Base-by-base conservation (phyloP, 2,113 vertebrate genomes). In the Bos javanicus region DNA sequence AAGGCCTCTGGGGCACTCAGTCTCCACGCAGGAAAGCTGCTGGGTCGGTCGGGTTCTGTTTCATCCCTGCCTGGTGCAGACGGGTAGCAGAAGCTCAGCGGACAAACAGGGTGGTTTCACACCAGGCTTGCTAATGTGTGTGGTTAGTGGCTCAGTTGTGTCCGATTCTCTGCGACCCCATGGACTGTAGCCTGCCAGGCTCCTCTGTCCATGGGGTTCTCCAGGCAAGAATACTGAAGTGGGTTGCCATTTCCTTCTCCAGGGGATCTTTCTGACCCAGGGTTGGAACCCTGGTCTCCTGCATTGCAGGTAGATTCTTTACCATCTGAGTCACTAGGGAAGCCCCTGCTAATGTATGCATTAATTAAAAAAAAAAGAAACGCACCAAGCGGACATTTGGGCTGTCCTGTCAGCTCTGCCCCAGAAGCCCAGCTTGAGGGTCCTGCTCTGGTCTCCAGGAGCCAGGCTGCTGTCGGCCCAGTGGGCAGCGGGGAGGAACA, bases 391-490 rank as follows among this genome's bases (percentile, higher is more conserved):
- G 7, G 4, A 5, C 8, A 0, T 48, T 54, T 76, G 25, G 52
- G 39, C 8, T 2, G 9, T 21, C 15, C 17, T 17, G 7, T 54
- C 3, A 13, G 36, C 13, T 6, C 26, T 3, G 2, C 11, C 33
- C 6, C 60, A 15, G 17, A 57, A 3, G 6, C 62, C 3, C 28
- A 4, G 1, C 7, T 1, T 12, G 2, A n/a, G 71, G 33, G 28
- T 39, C 82, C 54, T 9, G 30, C 30, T 26, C 57, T 52, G 84
- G 43, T 23, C 28, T 30, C 15, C n/a, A 25, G 84, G 43, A 12
- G 7, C 54, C 7, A 2, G 30, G 62, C 85, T 52, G 39, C 43
- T 8, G 6, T 81, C 10, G 2, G 60, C 28, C 43, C 6, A 11
- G 13, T 10, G 33, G 46, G 12, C 84, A 80, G 71, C 0, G 5